A percentile compares a stretch with the other conserved stretches of the same genome.
Conservation (phyloP, 1,140 invertebrate species). For the Oscheius sp. region DNA sequence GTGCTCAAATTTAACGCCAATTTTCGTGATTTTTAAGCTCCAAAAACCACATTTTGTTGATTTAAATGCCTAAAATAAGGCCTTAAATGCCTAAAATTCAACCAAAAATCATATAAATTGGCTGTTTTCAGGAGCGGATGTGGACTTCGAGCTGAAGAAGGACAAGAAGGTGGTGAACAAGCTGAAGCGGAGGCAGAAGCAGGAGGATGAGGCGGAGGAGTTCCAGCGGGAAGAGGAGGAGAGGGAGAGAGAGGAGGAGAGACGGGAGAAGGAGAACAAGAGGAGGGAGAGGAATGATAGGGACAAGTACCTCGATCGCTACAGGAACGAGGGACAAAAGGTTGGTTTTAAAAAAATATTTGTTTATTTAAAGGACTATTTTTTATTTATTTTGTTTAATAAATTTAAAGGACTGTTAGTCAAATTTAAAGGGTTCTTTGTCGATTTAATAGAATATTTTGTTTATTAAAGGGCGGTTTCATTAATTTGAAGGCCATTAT, state of each 20-base stretch:
- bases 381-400: neutral
- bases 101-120: neutral
- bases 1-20: constrained; percentile 1
- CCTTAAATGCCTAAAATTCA: neutral
- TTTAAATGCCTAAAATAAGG: too few relatives aligned
- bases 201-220: constrained; percentile 5
- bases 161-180: constrained; percentile 30
- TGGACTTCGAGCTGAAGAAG: constrained; percentile 18
- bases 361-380: neutral
- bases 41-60: neutral
- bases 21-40: neutral
- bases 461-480: neutral
- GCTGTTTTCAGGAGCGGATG: constrained; percentile 23
- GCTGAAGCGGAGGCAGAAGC: constrained; percentile 27
- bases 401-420: neutral
- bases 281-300: constrained; percentile 15
- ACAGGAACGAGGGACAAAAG: constrained; percentile 14
- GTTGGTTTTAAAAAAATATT: neutral
- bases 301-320: constrained; percentile 21
- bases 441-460: neutral
- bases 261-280: constrained; percentile 9
- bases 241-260: constrained; percentile 7
- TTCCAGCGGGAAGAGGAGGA: constrained; percentile 1
- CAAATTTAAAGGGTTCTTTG: neutral
- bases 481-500: neutral